phyloP scores from a whole-genome alignment of 2,113 vertebrate genomes.

The Pangasianodon gigas region DNA sequence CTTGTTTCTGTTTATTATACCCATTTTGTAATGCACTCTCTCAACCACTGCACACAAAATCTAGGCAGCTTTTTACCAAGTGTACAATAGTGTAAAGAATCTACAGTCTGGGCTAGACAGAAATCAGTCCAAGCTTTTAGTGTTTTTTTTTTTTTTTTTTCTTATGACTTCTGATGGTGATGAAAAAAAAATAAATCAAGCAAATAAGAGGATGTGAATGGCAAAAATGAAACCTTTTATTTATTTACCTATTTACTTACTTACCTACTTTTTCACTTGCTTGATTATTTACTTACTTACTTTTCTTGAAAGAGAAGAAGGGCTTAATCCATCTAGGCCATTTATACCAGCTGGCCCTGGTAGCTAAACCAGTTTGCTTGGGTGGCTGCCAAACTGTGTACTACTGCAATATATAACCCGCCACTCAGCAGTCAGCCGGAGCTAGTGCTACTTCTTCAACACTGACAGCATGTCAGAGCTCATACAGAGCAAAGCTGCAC shows the following conservation, averaged over 20 bases:
- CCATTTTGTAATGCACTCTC: not conserved
- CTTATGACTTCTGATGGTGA: no score
- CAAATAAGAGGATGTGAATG: not conserved
- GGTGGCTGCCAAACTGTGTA: not conserved
- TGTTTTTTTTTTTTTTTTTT: no score
- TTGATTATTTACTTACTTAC: not conserved
- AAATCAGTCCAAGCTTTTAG: no score
- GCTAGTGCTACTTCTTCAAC: slow-evolving; percentile 18
- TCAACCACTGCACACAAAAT: not conserved
- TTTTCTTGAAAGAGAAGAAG: not conserved
- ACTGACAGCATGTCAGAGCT: slow-evolving; percentile 16
- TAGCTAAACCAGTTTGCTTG: not conserved
- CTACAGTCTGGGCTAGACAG: not conserved
- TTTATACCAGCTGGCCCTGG: not conserved
- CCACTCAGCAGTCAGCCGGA: slow-evolving; percentile 7
- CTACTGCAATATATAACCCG: slow-evolving; percentile 1
- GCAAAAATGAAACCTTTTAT: not conserved
- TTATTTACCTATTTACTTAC: not conserved
- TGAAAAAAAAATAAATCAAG: no score
- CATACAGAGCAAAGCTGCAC: slow-evolving; percentile 25
- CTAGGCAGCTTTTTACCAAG: not conserved
- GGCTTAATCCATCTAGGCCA: not conserved
- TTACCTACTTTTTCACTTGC: not conserved
- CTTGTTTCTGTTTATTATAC: not conserved
- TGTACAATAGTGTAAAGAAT: not conserved